Percentiles rank a stretch among this genome's conserved stretches.
phyloP scores from a whole-genome alignment of 2,113 vertebrate genomes.

The Heterotilapia buettikoferi region DNA sequence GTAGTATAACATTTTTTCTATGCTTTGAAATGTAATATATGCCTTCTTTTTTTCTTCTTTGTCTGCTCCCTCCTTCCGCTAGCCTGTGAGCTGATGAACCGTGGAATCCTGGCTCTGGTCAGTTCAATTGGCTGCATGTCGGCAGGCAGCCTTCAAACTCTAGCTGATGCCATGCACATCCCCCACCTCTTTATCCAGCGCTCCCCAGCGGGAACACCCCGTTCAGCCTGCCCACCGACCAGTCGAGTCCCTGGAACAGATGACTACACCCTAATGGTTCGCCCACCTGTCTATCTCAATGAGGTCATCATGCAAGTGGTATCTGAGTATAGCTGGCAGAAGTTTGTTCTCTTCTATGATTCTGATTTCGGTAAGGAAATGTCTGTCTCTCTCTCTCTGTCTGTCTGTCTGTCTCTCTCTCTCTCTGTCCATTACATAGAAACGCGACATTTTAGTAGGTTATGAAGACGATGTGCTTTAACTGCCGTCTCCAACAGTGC shows the following conservation, averaged over 20 bases:
- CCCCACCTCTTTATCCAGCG: conserved; percentile 97
- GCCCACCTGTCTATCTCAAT: conserved; percentile 92
- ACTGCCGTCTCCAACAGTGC: background rate
- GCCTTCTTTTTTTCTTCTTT: background rate
- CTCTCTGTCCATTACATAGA: rapidly evolving
- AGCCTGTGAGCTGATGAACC: conserved; percentile 99
- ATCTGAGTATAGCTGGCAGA: conserved; percentile 96
- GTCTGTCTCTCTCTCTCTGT: rapidly evolving
- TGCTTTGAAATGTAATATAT: background rate
- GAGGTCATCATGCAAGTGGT: conserved; percentile 94
- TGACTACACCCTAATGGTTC: conserved; percentile 95
- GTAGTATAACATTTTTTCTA: background rate
- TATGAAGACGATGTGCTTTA: background rate
- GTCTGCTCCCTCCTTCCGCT: background rate
- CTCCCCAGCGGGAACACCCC: conserved; percentile 81
- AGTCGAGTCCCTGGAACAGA: conserved; percentile 78
- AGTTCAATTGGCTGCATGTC: conserved; percentile 97
- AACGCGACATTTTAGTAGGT: background rate
- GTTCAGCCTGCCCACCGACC: conserved; percentile 85
- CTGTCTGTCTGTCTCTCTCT: rapidly evolving
- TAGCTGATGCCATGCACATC: conserved; percentile 98
- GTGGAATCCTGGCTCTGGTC: conserved; percentile 94
- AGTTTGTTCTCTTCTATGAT: conserved; percentile 98
- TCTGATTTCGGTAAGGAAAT: conserved; percentile 84
- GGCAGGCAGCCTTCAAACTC: conserved; percentile 88